Evolutionary conservation across 1,140 invertebrate genomes (phyloP).

Genomic region (Leptopilina boulardi): DNA sequence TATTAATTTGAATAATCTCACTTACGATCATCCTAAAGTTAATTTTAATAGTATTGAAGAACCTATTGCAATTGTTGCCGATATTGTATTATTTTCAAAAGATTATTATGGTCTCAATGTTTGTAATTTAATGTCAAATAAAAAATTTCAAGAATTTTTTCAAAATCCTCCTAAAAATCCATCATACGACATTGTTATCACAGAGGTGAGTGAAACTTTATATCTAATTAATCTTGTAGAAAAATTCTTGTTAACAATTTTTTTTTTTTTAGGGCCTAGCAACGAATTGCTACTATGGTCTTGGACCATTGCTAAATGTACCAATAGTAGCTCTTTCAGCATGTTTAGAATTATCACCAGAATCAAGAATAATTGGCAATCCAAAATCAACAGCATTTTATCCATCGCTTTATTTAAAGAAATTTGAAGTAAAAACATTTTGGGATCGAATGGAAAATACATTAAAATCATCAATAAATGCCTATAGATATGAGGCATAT

Average conservation of each 20-base stretch:
- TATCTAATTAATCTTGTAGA: background rate
- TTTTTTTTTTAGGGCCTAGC: conserved; percentile 34
- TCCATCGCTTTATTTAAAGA: background rate
- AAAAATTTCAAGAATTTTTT: conserved; percentile 43
- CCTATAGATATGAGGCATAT: conserved; percentile 32
- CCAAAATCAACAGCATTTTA: background rate
- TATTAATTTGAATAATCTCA: background rate
- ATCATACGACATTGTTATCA: conserved; percentile 55
- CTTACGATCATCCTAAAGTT: background rate
- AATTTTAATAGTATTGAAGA: background rate
- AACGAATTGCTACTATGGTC: conserved; percentile 37
- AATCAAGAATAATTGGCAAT: background rate
- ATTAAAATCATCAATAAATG: background rate
- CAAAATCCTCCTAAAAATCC: conserved; percentile 51
- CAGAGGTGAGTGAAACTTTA: conserved; percentile 40
- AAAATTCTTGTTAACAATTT: no score
- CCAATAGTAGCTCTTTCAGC: background rate
- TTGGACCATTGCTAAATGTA: background rate
- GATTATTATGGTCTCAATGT: conserved; percentile 40
- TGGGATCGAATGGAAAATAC: conserved; percentile 10
- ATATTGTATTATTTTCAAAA: background rate
- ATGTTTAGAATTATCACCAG: background rate
- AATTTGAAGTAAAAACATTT: conserved; percentile 5
- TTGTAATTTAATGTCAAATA: conserved; percentile 47
- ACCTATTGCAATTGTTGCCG: background rate